Percentiles rank a stretch among this genome's conserved stretches.
These are phyloP conservation scores for Tuberolachnus salignus DNA, from an alignment of 2,888 invertebrate genomes.

Conservation along the genomic window DNA sequence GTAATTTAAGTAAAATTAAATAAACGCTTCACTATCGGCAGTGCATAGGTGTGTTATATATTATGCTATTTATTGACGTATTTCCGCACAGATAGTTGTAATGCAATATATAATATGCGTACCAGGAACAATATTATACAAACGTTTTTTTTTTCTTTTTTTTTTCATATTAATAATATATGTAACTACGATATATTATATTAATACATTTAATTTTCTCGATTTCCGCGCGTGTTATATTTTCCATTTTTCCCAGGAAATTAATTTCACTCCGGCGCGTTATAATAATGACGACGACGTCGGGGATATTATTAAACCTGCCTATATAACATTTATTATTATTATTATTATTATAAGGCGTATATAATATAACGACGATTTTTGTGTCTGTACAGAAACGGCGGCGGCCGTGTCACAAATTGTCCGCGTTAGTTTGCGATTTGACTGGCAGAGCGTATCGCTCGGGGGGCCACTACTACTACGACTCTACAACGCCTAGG, in stretches of 20 bases:
- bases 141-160: no score
- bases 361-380: background rate
- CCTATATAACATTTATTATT: background rate
- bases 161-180: no score
- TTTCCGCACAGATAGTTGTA: no score
- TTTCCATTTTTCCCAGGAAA: constrained; percentile 19
- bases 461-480: background rate
- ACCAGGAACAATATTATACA: no score
- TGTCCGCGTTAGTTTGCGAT: constrained; percentile 39
- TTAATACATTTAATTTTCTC: background rate
- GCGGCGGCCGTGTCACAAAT: no score
- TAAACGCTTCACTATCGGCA: no score
- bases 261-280: constrained; percentile 9
- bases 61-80: no score
- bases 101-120: no score
- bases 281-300: no score
- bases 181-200: background rate
- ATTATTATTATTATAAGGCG: background rate
- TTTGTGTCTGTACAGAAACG: background rate
- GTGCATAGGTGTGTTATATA: no score
- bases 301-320: no score
- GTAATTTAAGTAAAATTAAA: no score
- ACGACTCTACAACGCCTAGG: background rate
- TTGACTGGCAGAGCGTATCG: constrained; percentile 54
- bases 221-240: constrained; percentile 19